Evolutionary conservation across 2,113 vertebrate genomes (phyloP).

Genomic region (Xenus cinereus): DNA sequence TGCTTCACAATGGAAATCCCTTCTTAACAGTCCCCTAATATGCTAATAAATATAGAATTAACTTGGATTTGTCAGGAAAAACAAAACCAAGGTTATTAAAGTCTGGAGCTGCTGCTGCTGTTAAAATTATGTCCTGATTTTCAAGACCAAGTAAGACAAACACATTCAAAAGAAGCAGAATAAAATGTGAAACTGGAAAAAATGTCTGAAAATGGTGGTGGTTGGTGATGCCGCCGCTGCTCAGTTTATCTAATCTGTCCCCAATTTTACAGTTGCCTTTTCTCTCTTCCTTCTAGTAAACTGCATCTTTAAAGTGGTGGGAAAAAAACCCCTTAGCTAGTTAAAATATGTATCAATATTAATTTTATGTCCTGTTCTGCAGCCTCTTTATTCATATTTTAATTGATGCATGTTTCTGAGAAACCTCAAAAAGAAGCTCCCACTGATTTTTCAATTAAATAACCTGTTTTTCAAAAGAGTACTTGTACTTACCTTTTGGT

Average conservation of each 20-base stretch:
- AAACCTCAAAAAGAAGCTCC: background rate
- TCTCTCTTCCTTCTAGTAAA: background rate
- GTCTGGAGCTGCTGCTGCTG: background rate
- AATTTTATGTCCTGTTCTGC: background rate
- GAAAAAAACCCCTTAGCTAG: background rate
- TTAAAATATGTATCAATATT: background rate
- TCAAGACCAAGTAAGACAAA: background rate
- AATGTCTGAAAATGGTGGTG: background rate
- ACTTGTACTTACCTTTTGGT: background rate
- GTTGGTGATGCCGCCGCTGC: rapidly evolving
- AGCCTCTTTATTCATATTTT: background rate
- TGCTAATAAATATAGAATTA: background rate
- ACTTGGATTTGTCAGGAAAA: background rate
- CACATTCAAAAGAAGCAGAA: background rate
- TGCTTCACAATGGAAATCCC: background rate
- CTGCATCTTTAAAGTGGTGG: background rate
- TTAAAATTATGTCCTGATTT: background rate
- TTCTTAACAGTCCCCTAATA: background rate
- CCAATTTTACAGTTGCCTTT: background rate
- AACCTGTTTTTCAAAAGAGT: background rate
- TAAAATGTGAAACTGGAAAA: background rate
- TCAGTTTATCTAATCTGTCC: background rate
- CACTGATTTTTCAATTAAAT: background rate
- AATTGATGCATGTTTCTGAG: background rate
- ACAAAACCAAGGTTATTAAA: background rate